Conservation (phyloP, 2,113 vertebrate species). For the Halichoeres trimaculatus region DNA sequence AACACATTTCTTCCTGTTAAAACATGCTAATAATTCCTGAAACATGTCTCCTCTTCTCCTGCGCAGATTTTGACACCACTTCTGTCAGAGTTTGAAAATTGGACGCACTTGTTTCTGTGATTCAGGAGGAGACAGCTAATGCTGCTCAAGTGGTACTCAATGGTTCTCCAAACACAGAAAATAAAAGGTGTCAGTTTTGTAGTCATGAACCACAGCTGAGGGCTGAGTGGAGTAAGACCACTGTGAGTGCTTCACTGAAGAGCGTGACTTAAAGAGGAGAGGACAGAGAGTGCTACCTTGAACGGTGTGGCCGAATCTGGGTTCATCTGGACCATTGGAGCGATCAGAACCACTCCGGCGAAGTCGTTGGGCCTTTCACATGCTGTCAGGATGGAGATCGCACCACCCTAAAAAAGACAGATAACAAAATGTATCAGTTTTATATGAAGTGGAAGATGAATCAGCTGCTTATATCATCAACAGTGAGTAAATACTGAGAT, state of each 20-base stretch:
- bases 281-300: slow-evolving; percentile 85
- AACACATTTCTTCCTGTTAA: slow-evolving; percentile 2
- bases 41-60: not conserved
- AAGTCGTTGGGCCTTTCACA: slow-evolving; percentile 89
- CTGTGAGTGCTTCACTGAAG: not conserved
- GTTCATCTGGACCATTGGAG: slow-evolving; percentile 91
- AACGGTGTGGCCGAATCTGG: slow-evolving; percentile 93
- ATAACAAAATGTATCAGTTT: slow-evolving; percentile 20
- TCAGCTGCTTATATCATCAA: too few relatives aligned
- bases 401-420: slow-evolving; percentile 87
- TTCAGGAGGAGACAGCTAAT: slow-evolving; percentile 8
- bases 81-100: not conserved
- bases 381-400: slow-evolving; percentile 91
- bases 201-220: slow-evolving; percentile 1
- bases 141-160: slow-evolving; percentile 11
- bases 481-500: too few relatives aligned
- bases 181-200: slow-evolving; percentile 3
- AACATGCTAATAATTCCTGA: slow-evolving; percentile 3
- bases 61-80: not conserved
- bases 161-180: not conserved
- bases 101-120: slow-evolving; percentile 3
- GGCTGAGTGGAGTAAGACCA: not conserved
- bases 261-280: not conserved
- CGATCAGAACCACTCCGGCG: slow-evolving; percentile 91
- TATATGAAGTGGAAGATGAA: not conserved